phyloP scores from a whole-genome alignment of 2,113 vertebrate genomes.

The Paraplagusia blochii region DNA sequence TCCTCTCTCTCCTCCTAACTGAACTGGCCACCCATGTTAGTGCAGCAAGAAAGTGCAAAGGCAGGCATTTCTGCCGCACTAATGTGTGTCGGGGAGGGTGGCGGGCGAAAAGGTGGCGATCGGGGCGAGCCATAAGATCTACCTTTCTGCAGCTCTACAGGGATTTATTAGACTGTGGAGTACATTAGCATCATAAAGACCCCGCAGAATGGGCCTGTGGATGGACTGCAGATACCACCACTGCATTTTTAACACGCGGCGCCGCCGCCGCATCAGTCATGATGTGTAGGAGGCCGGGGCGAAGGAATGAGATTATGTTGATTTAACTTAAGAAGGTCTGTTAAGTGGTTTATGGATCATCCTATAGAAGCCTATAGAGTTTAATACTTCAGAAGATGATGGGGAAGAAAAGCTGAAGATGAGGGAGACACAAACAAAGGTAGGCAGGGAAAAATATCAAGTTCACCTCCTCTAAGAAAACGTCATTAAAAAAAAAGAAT shows the following conservation, averaged over 20 bases:
- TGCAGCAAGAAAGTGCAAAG: constrained; percentile 70
- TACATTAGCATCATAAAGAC: constrained; percentile 83
- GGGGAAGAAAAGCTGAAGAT: constrained; percentile 26
- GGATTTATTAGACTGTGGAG: constrained; percentile 81
- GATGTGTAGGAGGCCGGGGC: constrained; percentile 9
- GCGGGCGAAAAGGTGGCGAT: constrained; percentile 58
- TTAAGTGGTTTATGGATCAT: constrained; percentile 74
- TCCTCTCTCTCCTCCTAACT: constrained; percentile 36
- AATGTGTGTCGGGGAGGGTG: constrained; percentile 42
- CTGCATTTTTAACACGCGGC: constrained; percentile 61
- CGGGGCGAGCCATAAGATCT: constrained; percentile 76
- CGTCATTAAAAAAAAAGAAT: not conserved
- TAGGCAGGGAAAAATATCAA: constrained; percentile 14
- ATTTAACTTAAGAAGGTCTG: constrained; percentile 71
- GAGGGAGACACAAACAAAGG: not conserved
- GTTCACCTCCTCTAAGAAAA: not conserved
- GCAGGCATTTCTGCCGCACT: constrained; percentile 66
- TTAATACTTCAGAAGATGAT: constrained; percentile 59
- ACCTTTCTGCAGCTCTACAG: constrained; percentile 73
- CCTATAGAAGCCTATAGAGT: constrained; percentile 36
- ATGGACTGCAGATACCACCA: constrained; percentile 65
- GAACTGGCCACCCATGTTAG: constrained; percentile 68
- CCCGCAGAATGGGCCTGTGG: constrained; percentile 67
- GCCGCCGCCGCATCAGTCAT: constrained; percentile 41
- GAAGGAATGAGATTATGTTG: constrained; percentile 70